phyloP scores from a whole-genome alignment of 92 coral and sea anemone species.

The Nematostella vectensis region DNA sequence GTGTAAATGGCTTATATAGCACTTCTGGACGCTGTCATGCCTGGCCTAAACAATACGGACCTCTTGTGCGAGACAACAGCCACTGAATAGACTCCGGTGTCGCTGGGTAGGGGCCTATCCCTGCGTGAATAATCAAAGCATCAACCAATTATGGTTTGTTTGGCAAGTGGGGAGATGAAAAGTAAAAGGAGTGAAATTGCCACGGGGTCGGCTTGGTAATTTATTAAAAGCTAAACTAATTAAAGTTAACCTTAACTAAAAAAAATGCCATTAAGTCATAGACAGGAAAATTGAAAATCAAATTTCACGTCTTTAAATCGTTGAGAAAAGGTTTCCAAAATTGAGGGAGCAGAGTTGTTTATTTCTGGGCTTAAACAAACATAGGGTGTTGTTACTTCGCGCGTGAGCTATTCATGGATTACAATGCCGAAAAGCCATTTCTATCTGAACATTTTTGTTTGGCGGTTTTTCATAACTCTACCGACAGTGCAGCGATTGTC shows the following conservation, averaged over 20 bases:
- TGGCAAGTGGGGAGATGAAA: background rate
- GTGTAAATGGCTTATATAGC: constrained; percentile 1
- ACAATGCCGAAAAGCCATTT: too few species aligned
- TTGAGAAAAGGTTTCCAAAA: background rate
- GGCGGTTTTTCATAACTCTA: too few species aligned
- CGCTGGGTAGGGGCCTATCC: background rate
- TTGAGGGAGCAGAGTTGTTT: background rate
- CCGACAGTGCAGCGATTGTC: too few species aligned
- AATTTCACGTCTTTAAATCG: background rate
- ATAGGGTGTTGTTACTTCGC: too few species aligned
- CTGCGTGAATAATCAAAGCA: background rate
- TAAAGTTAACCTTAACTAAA: background rate
- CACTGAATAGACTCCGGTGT: background rate
- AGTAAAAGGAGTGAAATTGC: background rate
- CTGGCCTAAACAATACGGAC: constrained; percentile 9
- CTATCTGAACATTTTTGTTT: too few species aligned
- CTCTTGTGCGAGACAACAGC: constrained; percentile 5
- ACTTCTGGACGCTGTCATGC: constrained; percentile 14
- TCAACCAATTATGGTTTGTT: constrained; percentile 1
- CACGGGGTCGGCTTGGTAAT: background rate
- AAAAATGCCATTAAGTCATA: too few species aligned
- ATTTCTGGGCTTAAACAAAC: background rate
- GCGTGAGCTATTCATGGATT: too few species aligned
- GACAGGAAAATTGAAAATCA: background rate
- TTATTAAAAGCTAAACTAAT: background rate